These are phyloP conservation scores for Hymenochirus boettgeri DNA, from an alignment of 2,113 vertebrate species.

Conservation along the genomic window DNA sequence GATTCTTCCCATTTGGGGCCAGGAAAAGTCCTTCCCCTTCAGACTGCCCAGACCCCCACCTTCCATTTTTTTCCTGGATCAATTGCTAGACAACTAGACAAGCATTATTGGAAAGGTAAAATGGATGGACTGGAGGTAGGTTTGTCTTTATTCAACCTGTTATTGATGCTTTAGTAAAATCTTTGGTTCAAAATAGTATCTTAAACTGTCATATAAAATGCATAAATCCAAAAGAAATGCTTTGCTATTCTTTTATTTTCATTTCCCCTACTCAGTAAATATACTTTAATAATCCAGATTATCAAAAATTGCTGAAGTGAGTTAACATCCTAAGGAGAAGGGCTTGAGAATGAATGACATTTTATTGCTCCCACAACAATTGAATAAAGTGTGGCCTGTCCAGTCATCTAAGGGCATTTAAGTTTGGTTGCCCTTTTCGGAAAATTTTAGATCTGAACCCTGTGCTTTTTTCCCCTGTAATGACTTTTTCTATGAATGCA, in stretches of 20 bases:
- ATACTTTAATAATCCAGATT: constrained; percentile 41
- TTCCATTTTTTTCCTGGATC: too few species aligned
- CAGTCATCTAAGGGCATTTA: constrained; percentile 53
- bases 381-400: constrained; percentile 48
- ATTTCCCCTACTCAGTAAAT: constrained; percentile 26
- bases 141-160: too few species aligned
- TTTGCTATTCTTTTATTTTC: constrained; percentile 37
- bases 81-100: too few species aligned
- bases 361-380: constrained; percentile 30
- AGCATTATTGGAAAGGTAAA: too few species aligned
- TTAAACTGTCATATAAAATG: too few species aligned
- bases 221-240: too few species aligned
- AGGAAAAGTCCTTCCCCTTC: too few species aligned
- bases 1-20: too few species aligned
- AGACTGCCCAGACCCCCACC: too few species aligned
- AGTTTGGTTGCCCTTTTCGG: constrained; percentile 62
- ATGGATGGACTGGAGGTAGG: too few species aligned
- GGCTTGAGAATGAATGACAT: constrained; percentile 38
- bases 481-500: constrained; percentile 60
- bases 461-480: constrained; percentile 47
- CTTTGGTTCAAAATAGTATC: too few species aligned
- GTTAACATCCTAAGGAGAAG: constrained; percentile 31
- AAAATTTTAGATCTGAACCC: constrained; percentile 55
- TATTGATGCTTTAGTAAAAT: too few species aligned
- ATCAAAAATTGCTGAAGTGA: constrained; percentile 40